Percentiles rank a stretch among this genome's conserved stretches.
Evolutionary conservation across 2,797 vertebrate species (phyloP).

Genomic region (Trachops cirrhosus): DNA sequence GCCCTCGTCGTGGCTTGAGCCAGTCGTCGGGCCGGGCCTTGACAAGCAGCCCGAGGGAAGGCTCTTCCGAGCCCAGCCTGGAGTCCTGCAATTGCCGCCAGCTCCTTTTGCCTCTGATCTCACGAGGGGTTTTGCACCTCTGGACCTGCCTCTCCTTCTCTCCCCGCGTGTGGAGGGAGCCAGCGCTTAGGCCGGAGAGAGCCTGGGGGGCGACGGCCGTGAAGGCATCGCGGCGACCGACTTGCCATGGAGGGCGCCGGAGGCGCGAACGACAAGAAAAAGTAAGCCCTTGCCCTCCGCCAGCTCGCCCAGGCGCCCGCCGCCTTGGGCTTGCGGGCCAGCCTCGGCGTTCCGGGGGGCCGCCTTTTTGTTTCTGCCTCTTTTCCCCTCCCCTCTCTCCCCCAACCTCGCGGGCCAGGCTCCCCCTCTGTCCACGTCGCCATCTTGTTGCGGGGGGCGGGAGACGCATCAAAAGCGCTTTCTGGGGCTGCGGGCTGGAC

Average conservation of each 20-base stretch:
- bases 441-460: conserved; percentile 85
- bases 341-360: conserved; percentile 14
- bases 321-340: not conserved
- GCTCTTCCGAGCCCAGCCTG: not conserved
- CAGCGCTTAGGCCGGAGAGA: conserved; percentile 69
- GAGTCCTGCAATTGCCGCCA: not conserved
- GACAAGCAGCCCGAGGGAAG: not conserved
- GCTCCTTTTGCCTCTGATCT: not conserved
- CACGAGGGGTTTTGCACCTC: conserved; percentile 22
- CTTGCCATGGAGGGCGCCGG: conserved; percentile 90
- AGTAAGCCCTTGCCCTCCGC: conserved; percentile 81
- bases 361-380: conserved; percentile 38
- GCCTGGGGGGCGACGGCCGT: conserved; percentile 61
- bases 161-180: conserved; percentile 53
- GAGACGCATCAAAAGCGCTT: conserved; percentile 61
- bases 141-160: conserved; percentile 60
- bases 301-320: not conserved
- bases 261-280: conserved; percentile 92
- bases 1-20: not conserved
- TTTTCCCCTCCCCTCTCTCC: not conserved
- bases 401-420: conserved; percentile 49
- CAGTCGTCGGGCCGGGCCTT: not conserved
- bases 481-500: conserved; percentile 33
- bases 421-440: conserved; percentile 80
- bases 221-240: conserved; percentile 60